Base-by-base conservation (phyloP, 2,113 vertebrate species). In the Esox niger region DNA sequence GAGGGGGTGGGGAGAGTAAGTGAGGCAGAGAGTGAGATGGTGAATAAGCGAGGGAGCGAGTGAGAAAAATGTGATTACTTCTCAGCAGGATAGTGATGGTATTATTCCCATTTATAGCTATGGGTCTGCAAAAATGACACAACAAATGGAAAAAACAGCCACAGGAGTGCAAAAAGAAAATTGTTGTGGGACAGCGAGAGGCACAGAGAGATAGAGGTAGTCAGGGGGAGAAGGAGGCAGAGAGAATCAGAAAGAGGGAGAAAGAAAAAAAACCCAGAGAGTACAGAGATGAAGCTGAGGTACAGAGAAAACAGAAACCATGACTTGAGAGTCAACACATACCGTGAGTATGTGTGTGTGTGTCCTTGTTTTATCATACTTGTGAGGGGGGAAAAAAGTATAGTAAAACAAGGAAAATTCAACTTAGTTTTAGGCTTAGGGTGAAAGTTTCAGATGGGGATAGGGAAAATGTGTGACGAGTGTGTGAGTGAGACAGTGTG, bases 21-120 rank as follows among this genome's bases (percentile, higher is more conserved):
- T 7, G 58, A 35, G 3, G 21, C n/a, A 0, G n/a, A 32, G 27
- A 25, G 29, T 17, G 20, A 64, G 63, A 65, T 29, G 13, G 9
- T 26, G 1, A 54, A 33, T 49, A 20, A 47, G 46, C 21, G 52
- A 31, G 49, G 21, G 52, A 2, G 0, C 23, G 31, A 66, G 20
- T 7, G 58, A 38, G 21, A 60, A 25, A 67, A 32, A 62, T 54
- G 25, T 35, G 58, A 68, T 79, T 64, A 75, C 54, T 69, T 63
- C 64, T 71, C 54, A 65, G 70, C 23, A 49, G 64, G 32, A 79
- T 25, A 64, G 62, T 62, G 23, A 67, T 69, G 69, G 69, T 68
- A 71, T 72, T 75, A 58, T 68, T 69, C 21, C 26, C 30, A 10
- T 60, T 68, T 65, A 63, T 31, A 47, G 58, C 52, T 60, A 5